phyloP scores from a whole-genome alignment of 2,113 vertebrate species.

The Megaceryle maxima region DNA sequence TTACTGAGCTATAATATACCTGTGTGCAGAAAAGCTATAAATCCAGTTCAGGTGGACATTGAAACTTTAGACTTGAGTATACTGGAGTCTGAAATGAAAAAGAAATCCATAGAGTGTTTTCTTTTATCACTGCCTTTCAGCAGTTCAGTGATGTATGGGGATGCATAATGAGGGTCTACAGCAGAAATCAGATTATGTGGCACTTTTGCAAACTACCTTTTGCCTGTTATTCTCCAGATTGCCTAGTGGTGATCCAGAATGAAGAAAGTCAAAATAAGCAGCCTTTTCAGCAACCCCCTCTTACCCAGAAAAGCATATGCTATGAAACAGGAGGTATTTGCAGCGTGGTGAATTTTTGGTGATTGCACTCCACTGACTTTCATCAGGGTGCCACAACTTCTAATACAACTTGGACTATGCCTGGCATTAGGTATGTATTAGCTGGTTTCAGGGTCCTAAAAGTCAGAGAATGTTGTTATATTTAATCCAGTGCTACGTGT shows the following conservation, averaged over 20 bases:
- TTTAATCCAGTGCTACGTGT: not conserved
- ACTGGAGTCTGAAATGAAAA: not conserved
- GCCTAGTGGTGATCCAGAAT: not conserved
- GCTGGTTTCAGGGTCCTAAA: not conserved
- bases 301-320: not conserved
- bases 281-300: not conserved
- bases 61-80: not conserved
- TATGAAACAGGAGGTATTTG: not conserved
- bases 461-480: not conserved
- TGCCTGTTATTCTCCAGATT: not conserved
- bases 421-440: not conserved
- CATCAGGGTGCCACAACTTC: not conserved
- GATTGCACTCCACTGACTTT: not conserved
- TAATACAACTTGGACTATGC: not conserved
- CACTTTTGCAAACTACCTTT: not conserved
- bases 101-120: fast-evolving
- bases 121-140: not conserved
- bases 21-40: not conserved
- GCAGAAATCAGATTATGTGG: not conserved
- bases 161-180: not conserved
- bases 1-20: not conserved
- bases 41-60: not conserved
- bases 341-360: not conserved
- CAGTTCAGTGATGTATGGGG: not conserved
- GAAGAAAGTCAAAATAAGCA: not conserved